These are phyloP conservation scores for Fopius arisanus DNA, from an alignment of 1,140 invertebrate genomes.

Conservation along the genomic window DNA sequence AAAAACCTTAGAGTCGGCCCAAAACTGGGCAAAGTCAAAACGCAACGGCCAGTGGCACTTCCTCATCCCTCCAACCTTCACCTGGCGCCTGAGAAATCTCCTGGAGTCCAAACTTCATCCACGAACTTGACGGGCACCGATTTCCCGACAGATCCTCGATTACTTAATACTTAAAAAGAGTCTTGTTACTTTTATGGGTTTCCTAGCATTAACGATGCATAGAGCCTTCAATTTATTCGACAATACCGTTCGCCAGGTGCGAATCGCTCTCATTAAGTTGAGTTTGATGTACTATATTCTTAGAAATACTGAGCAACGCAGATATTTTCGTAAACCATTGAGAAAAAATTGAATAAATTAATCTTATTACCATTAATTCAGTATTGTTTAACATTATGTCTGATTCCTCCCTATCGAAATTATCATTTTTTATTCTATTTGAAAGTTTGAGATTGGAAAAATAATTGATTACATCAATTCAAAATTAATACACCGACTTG, in stretches of 20 bases:
- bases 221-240: not conserved
- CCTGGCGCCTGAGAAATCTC: conserved; percentile 49
- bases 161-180: not conserved
- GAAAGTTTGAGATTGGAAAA: too few relatives aligned
- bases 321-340: too few relatives aligned
- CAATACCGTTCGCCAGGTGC: not conserved
- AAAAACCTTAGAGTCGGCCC: conserved; percentile 52
- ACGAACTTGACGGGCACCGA: not conserved
- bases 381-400: too few relatives aligned
- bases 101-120: conserved; percentile 41
- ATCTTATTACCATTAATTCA: too few relatives aligned
- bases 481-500: conserved; percentile 43
- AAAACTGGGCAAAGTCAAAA: conserved; percentile 57
- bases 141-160: not conserved
- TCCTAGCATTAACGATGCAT: not conserved
- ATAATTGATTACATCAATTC: too few relatives aligned
- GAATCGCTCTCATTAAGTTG: not conserved
- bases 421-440: too few relatives aligned
- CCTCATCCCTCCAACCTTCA: conserved; percentile 52
- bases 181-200: not conserved
- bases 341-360: too few relatives aligned
- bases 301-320: not conserved
- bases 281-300: not conserved
- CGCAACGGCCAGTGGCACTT: conserved; percentile 66
- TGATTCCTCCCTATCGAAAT: too few relatives aligned